Evolutionary conservation across 1,140 invertebrate species (phyloP), one percentile per base, ranked within the genome.

Genomic region (Camponotus floridanus): DNA sequence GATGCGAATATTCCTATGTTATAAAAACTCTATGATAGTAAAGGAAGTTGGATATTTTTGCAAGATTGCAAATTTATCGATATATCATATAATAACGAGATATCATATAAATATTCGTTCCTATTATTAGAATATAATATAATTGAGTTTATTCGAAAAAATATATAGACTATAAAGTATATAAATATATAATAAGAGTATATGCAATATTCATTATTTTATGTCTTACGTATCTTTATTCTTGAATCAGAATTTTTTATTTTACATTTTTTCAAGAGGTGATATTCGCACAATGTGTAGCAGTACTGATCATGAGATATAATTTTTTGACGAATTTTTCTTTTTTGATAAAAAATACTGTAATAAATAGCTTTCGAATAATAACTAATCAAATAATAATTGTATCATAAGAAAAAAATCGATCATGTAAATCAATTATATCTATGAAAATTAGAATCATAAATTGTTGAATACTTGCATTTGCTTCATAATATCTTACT

Each of bases 1-100:
- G 26, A 45, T 9, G 36, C 18, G 9, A 76, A 76, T 76, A 76
- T 76, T 62, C 15, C 15, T 18, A 76, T 31, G n/a, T 0, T 62
- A 18, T 2, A 31, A 51, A 51, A 31, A 62, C 15, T 31, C 7
- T 74, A 42, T 18, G 33, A 74, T 4, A 62, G 15, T 13, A 76
- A 64, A 45, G 5, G 45, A 51, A 62, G 6, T 31, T 57, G 9
- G 26, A 26, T 18, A n/a, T 18, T 31, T 15, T 45, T 45, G 42
- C 42, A 2, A 11, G 18, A 57, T 57, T 57, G 18, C 55, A 8
- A 73, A n/a, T 39, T 73, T 57, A 57, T 57, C 57, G 18, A 57
- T 73, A 26, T 26, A n/a, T n/a, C n/a, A n/a, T n/a, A n/a, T n/a
- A n/a, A n/a, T n/a, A n/a, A n/a, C n/a, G n/a, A n/a, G n/a, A n/a